A percentile compares a stretch with the other conserved stretches of the same genome.
phyloP scores from a whole-genome alignment of 2,888 invertebrate genomes.

The Nephrotoma appendiculata region DNA sequence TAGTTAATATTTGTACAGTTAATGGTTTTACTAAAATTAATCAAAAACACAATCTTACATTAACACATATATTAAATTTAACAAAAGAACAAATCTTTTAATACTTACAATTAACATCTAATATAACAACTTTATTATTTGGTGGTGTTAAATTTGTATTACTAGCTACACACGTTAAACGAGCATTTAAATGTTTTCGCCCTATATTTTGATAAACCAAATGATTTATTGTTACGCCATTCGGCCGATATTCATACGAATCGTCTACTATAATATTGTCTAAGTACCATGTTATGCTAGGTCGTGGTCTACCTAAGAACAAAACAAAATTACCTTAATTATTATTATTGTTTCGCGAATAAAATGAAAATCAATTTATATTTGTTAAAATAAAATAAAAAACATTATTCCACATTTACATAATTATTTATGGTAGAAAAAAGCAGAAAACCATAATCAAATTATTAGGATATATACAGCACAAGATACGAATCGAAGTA shows the following conservation, averaged over 20 bases:
- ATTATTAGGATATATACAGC: background rate
- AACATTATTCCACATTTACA: background rate
- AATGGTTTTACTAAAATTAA: slow-evolving; percentile 62
- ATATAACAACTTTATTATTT: slow-evolving; percentile 58
- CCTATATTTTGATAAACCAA: slow-evolving; percentile 67
- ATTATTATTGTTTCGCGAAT: background rate
- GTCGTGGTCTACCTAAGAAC: slow-evolving; percentile 54
- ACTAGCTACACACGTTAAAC: slow-evolving; percentile 74
- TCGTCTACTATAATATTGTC: slow-evolving; percentile 76
- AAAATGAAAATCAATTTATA: background rate
- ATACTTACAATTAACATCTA: slow-evolving; percentile 76
- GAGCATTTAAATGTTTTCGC: slow-evolving; percentile 65
- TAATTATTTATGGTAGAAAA: background rate
- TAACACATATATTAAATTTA: background rate
- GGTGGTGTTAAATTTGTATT: slow-evolving; percentile 74
- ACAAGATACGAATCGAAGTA: background rate
- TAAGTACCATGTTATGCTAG: slow-evolving; percentile 70
- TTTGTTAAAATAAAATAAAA: background rate
- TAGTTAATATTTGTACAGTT: slow-evolving; percentile 67
- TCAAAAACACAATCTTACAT: background rate
- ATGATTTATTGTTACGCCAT: slow-evolving; percentile 62
- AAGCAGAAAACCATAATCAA: background rate
- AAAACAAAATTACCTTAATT: background rate
- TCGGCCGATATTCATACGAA: slow-evolving; percentile 53
- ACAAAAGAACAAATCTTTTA: background rate